Percentiles rank a stretch among this genome's conserved stretches.
Evolutionary conservation across 1,140 invertebrate genomes (phyloP).

Genomic region (Drosophila funebris): DNA sequence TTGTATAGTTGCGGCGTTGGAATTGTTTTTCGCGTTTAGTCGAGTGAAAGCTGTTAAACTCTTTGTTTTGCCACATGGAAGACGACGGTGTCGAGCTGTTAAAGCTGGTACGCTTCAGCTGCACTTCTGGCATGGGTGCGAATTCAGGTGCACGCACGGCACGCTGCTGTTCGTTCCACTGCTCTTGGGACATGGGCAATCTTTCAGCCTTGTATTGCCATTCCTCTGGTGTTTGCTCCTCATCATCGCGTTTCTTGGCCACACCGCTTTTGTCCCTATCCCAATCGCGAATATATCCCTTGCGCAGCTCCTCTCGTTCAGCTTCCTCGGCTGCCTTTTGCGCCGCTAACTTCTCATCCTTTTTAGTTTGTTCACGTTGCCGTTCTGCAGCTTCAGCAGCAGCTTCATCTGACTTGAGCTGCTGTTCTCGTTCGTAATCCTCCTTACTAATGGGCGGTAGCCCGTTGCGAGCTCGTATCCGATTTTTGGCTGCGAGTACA

Average conservation of each 20-base stretch:
- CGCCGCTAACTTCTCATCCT: constrained; percentile 81
- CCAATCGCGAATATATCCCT: constrained; percentile 88
- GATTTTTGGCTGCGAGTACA: constrained; percentile 90
- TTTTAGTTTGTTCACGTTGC: constrained; percentile 83
- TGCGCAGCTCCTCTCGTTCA: constrained; percentile 84
- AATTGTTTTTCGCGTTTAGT: constrained; percentile 60
- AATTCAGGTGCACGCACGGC: constrained; percentile 88
- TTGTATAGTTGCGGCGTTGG: constrained; percentile 61
- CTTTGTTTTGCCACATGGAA: constrained; percentile 3
- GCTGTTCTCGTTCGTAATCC: constrained; percentile 54
- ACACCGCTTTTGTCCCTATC: constrained; percentile 86
- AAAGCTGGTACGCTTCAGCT: constrained; percentile 70
- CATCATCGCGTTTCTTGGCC: constrained; percentile 23
- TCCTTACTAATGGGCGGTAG: constrained; percentile 86
- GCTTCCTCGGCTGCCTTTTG: constrained; percentile 75
- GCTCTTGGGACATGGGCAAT: constrained; percentile 88
- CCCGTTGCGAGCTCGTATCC: constrained; percentile 90
- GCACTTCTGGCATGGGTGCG: constrained; percentile 85
- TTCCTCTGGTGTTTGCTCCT: constrained; percentile 70
- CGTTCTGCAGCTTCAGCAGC: constrained; percentile 84
- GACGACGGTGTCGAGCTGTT: constrained; percentile 56
- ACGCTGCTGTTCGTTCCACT: constrained; percentile 91
- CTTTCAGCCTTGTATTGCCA: constrained; percentile 85
- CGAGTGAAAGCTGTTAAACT: constrained; percentile 61
- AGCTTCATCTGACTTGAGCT: constrained; percentile 82